Evolutionary conservation across 2,113 vertebrate species (phyloP).

Genomic region (Oceanodroma tethys): DNA sequence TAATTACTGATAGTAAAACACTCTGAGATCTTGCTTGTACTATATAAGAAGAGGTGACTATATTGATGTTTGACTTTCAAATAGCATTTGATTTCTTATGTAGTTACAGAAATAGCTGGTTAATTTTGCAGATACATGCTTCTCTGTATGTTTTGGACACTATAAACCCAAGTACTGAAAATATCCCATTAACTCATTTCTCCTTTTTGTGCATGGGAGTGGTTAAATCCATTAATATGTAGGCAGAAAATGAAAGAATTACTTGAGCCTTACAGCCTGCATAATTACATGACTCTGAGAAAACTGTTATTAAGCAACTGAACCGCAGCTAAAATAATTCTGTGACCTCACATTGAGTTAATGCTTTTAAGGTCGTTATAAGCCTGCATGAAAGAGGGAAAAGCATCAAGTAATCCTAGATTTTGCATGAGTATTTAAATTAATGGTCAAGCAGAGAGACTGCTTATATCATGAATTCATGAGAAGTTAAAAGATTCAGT

Average conservation of each 20-base stretch:
- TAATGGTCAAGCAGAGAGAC: conserved; percentile 1
- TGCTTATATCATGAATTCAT: background rate
- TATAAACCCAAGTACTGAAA: background rate
- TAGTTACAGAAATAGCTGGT: background rate
- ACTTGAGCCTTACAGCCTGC: conserved; percentile 3
- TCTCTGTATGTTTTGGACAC: background rate
- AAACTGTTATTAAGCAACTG: conserved; percentile 38
- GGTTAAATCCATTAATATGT: background rate
- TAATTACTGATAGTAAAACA: background rate
- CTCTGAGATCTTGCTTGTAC: background rate
- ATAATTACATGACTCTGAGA: conserved; percentile 3
- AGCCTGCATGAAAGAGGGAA: conserved; percentile 1
- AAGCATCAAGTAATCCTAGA: conserved; percentile 15
- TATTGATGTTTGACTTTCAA: background rate
- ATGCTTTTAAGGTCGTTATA: conserved; percentile 24
- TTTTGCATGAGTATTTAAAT: conserved; percentile 17
- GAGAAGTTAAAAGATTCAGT: background rate
- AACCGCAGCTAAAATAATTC: conserved; percentile 35
- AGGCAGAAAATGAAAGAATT: conserved; percentile 38
- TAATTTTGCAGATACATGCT: background rate
- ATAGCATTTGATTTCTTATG: background rate
- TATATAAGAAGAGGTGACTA: background rate
- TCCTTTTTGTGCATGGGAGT: background rate
- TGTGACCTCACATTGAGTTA: conserved; percentile 31
- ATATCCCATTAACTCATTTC: background rate